Evolutionary conservation across 2,113 vertebrate genomes (phyloP).

Genomic region (Myocastor coypus): DNA sequence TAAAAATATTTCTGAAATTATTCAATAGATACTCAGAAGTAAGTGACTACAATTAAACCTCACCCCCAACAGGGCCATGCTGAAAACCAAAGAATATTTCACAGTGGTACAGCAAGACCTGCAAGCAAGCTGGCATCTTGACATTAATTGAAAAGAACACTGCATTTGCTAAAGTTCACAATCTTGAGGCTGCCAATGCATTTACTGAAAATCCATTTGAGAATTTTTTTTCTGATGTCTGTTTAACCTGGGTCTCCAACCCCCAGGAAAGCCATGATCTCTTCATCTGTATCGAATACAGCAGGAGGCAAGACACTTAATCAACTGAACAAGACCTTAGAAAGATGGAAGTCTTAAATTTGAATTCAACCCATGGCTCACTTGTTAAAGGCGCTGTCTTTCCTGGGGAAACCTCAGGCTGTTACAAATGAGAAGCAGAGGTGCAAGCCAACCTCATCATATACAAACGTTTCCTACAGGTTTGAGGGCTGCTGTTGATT

Average conservation of each 20-base stretch:
- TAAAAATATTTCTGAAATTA: constrained; percentile 65
- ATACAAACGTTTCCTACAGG: background rate
- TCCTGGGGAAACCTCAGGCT: constrained; percentile 61
- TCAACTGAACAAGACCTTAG: constrained; percentile 65
- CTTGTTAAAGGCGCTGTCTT: background rate
- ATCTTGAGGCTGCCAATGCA: background rate
- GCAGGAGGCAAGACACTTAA: constrained; percentile 64
- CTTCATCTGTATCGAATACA: constrained; percentile 54
- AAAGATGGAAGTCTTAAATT: constrained; percentile 49
- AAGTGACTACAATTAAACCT: constrained; percentile 58
- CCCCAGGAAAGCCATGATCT: constrained; percentile 69
- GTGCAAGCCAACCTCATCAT: background rate
- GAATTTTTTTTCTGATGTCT: constrained; percentile 58
- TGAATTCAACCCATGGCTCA: constrained; percentile 59
- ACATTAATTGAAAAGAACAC: constrained; percentile 54
- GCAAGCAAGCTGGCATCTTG: constrained; percentile 17
- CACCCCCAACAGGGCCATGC: background rate
- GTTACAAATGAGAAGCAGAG: constrained; percentile 58
- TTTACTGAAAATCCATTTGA: constrained; percentile 55
- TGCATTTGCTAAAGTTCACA: constrained; percentile 39
- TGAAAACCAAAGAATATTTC: constrained; percentile 16
- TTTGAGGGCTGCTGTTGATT: background rate
- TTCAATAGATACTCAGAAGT: constrained; percentile 30
- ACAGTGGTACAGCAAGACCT: background rate
- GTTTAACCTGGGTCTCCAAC: constrained; percentile 63